Evolutionary conservation across 2,113 vertebrate genomes (phyloP), one percentile per base, ranked within the genome.

Genomic region (Neodon shergylaensis): DNA sequence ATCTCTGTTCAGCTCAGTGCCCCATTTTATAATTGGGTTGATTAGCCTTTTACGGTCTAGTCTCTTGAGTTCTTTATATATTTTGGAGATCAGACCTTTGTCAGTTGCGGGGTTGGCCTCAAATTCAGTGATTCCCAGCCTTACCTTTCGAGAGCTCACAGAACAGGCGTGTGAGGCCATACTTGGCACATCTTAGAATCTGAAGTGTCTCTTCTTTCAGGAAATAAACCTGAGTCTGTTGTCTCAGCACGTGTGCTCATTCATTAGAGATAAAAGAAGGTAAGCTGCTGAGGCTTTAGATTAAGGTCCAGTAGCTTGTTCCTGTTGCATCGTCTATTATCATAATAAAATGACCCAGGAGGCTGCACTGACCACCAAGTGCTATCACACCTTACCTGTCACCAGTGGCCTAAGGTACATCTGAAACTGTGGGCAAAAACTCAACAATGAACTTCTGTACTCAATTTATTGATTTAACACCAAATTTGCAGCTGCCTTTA

Each of bases 351-450:
- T 65, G 33, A 91, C 63, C 63, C 76, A 72, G 26, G 95, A 87
- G 70, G 36, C 13, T 72, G 1, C 47, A 54, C 36, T 79, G 78
- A 77, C 94, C 91, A 90, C 24, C 16, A 63, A 33, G 65, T 2
- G 84, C 33, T 95, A 54, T 94, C 91, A 1, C 94, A 91, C 68
- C 28, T 65, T 93, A 77, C 85, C 91, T 14, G 81, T 68, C 11
- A 3, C 88, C 31, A 7, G 24, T 82, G 24, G 76, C 70, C 39
- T 77, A 24, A 78, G 12, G 39, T 8, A 5, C 1, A 76, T 68
- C 74, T 93, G 36, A 90, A 95, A 79, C 86, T 93, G 58, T 91
- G 65, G 90, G 82, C 3, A 52, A 11, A 94, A 88, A 68, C 79
- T 70, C 54, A 92, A 91, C 31, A 68, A 33, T 86, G 73, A 49